Percentiles rank a stretch among this genome's conserved stretches.
phyloP scores from a whole-genome alignment of 2,888 invertebrate genomes.

The Nomada ruficornis region DNA sequence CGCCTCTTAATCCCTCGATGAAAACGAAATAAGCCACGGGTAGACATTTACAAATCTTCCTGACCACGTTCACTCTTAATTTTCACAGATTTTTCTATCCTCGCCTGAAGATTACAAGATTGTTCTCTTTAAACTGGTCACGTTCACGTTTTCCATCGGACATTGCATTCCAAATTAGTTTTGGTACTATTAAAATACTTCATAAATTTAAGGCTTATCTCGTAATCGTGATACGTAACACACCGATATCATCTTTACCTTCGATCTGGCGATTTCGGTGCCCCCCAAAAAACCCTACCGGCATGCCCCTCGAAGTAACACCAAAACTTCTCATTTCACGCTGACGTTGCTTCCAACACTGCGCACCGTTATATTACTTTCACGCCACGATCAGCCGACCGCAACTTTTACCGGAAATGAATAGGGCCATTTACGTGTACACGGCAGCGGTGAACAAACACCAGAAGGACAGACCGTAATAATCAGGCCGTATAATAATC shows the following conservation, averaged over 20 bases:
- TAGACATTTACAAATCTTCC: neutral
- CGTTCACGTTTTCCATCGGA: neutral
- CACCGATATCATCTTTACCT: neutral
- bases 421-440: neutral
- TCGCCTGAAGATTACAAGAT: neutral
- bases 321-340: too few relatives aligned
- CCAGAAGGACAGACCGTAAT: neutral
- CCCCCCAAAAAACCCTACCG: neutral
- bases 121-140: neutral
- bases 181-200: too few relatives aligned
- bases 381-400: neutral
- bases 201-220: too few relatives aligned
- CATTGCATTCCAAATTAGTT: too few relatives aligned
- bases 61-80: neutral
- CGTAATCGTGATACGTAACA: too few relatives aligned
- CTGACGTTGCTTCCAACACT: too few relatives aligned
- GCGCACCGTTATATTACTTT: neutral
- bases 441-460: neutral
- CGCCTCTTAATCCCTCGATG: neutral
- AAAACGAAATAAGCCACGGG: neutral
- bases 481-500: constrained; percentile 33
- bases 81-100: too few relatives aligned
- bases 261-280: neutral
- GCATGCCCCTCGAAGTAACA: too few relatives aligned
- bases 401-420: neutral